These are phyloP conservation scores for Acrocephalus scirpaceus DNA, from an alignment of 2,797 vertebrate genomes.

Conservation along the genomic window DNA sequence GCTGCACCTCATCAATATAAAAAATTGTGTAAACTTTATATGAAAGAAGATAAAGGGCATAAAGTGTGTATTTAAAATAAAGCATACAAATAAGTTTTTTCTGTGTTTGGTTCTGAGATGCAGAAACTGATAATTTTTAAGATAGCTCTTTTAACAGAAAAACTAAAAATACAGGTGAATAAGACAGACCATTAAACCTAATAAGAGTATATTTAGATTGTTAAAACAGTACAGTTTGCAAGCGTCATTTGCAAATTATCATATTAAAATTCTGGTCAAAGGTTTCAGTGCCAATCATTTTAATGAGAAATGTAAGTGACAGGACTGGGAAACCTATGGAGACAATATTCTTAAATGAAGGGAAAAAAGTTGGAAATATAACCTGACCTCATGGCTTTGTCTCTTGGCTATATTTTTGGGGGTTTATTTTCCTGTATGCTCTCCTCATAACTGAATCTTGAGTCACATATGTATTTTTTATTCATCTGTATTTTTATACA, in stretches of 20 bases:
- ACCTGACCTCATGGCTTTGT: neutral
- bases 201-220: neutral
- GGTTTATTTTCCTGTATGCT: neutral
- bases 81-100: neutral
- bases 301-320: conserved; percentile 34
- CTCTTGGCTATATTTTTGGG: neutral
- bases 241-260: neutral
- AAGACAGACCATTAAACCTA: neutral
- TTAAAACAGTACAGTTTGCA: neutral
- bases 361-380: neutral
- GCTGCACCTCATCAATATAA: neutral
- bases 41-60: neutral
- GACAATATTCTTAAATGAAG: neutral
- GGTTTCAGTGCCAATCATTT: conserved; percentile 7
- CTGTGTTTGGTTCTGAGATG: neutral
- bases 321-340: conserved; percentile 22
- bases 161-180: neutral
- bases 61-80: neutral
- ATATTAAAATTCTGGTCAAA: conserved; percentile 39
- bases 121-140: neutral
- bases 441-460: neutral
- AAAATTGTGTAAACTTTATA: neutral
- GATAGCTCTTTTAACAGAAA: neutral
- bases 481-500: neutral
- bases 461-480: neutral